Percentiles rank a stretch among this genome's conserved stretches.
Evolutionary conservation across 2,888 invertebrate species (phyloP).

Genomic region (Monochamus alternatus): DNA sequence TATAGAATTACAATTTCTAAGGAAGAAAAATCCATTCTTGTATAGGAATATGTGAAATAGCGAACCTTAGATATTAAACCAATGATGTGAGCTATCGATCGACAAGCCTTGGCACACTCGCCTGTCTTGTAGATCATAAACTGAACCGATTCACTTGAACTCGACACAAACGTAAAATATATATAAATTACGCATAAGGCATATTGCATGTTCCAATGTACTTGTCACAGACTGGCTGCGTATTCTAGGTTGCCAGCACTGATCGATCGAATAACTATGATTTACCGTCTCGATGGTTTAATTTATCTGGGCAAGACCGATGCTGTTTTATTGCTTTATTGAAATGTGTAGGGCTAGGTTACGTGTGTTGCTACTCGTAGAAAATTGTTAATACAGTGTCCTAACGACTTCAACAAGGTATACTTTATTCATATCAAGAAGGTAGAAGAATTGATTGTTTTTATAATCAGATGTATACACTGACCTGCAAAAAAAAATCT

Average conservation of each 20-base stretch:
- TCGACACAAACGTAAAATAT: slow-evolving; percentile 13
- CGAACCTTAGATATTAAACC: too few species aligned
- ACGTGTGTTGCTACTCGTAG: too few species aligned
- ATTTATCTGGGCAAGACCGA: slow-evolving; percentile 17
- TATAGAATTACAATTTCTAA: too few species aligned
- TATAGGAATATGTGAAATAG: not conserved
- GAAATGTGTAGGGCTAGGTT: not conserved
- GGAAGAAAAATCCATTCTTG: not conserved
- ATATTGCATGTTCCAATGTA: slow-evolving; percentile 21
- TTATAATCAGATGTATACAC: too few species aligned
- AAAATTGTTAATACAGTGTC: too few species aligned
- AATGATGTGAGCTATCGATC: slow-evolving; percentile 33
- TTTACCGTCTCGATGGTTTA: slow-evolving; percentile 24
- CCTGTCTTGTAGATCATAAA: slow-evolving; percentile 40
- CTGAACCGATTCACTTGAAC: slow-evolving; percentile 28
- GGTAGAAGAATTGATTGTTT: too few species aligned
- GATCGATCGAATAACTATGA: slow-evolving; percentile 38
- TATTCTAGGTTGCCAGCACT: slow-evolving; percentile 27
- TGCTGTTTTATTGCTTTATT: not conserved
- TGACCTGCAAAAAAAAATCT: too few species aligned
- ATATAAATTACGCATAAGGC: slow-evolving; percentile 20
- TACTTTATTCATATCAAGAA: too few species aligned
- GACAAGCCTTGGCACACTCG: slow-evolving; percentile 34
- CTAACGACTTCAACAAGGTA: too few species aligned
- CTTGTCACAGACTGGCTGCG: slow-evolving; percentile 22